phyloP scores from a whole-genome alignment of 2,888 invertebrate species.

The Metacarcinus magister region DNA sequence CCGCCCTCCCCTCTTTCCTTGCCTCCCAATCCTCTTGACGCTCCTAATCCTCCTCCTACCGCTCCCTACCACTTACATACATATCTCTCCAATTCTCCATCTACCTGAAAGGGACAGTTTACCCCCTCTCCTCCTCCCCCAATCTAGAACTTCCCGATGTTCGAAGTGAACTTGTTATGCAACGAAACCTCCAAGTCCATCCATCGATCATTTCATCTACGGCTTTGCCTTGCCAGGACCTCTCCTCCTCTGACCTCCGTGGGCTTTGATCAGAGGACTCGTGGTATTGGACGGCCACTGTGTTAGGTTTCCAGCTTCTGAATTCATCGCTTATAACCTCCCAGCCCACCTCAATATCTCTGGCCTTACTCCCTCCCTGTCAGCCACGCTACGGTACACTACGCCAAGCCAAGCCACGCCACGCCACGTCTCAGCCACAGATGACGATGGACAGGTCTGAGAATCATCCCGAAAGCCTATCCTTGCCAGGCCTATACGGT shows the following conservation, averaged over 20 bases:
- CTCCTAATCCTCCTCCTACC: conserved; percentile 12
- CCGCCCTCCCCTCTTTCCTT: neutral
- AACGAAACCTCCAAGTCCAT: conserved; percentile 1
- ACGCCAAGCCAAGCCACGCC: neutral
- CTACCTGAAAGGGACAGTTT: conserved; percentile 15
- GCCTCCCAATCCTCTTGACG: neutral
- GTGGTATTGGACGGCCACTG: conserved; percentile 30
- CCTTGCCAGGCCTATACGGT: neutral
- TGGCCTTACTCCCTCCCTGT: neutral
- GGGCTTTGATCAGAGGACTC: neutral
- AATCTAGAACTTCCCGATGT: neutral
- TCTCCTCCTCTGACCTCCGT: neutral
- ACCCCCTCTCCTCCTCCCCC: neutral
- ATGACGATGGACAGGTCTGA: conserved; percentile 36
- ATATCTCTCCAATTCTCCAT: neutral
- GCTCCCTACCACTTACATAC: neutral
- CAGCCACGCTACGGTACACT: neutral
- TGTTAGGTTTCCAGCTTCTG: neutral
- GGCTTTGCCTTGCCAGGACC: neutral
- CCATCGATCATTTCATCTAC: neutral
- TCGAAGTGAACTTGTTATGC: conserved; percentile 6
- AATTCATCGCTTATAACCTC: neutral
- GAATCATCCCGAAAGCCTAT: neutral
- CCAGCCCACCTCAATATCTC: neutral
- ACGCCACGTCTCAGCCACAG: neutral